Evolutionary conservation across 2,888 invertebrate genomes (phyloP).

Genomic region (Malacosoma neustria): DNA sequence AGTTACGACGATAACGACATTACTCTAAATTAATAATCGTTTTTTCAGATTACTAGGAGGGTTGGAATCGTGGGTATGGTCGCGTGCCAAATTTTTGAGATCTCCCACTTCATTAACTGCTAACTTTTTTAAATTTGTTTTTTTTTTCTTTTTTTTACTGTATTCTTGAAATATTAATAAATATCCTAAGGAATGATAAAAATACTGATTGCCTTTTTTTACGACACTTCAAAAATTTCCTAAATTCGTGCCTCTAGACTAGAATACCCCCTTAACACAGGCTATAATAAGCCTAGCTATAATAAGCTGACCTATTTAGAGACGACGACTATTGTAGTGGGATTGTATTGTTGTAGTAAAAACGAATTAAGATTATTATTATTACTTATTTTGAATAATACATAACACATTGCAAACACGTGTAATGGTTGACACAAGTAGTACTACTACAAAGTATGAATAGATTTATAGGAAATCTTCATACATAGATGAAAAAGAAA

Average conservation of each 20-base stretch:
- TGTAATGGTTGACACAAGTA: no score
- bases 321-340: no score
- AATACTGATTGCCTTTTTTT: conserved; percentile 2
- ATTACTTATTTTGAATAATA: no score
- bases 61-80: conserved; percentile 1
- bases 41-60: background rate
- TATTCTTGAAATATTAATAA: background rate
- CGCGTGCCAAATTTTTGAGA: conserved; percentile 1
- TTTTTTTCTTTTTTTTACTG: background rate
- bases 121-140: background rate
- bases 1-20: background rate
- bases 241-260: conserved; percentile 1
- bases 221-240: background rate
- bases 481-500: no score
- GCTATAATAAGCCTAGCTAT: no score
- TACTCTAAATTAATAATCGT: conserved; percentile 1
- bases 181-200: background rate
- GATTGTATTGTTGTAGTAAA: no score
- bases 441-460: no score
- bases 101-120: conserved; percentile 1
- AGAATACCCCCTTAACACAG: conserved; percentile 1
- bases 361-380: no score
- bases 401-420: no score
- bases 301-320: no score
- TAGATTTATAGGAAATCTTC: no score